These are phyloP conservation scores for Lasioglossum oenotherae DNA, from an alignment of 2,888 invertebrate genomes.

Conservation along the genomic window DNA sequence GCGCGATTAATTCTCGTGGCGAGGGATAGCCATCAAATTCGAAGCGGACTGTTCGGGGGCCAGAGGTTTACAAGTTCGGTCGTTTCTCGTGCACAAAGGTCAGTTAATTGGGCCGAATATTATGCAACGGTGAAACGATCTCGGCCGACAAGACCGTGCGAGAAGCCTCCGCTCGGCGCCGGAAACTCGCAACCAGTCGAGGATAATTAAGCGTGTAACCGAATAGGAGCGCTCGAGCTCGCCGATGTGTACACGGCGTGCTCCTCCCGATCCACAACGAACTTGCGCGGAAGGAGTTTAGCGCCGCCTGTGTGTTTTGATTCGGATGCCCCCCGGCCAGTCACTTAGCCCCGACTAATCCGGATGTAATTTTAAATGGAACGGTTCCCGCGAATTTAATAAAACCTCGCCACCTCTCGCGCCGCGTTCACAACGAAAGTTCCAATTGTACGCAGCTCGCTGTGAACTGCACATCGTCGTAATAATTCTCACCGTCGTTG, in stretches of 20 bases:
- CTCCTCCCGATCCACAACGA: slow-evolving; percentile 23
- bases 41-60: neutral
- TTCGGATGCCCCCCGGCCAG: slow-evolving; percentile 39
- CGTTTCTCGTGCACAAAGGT: neutral
- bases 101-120: neutral
- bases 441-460: slow-evolving; percentile 63
- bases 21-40: too few relatives aligned
- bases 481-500: slow-evolving; percentile 54
- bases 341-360: slow-evolving; percentile 56
- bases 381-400: slow-evolving; percentile 70
- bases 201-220: slow-evolving; percentile 51
- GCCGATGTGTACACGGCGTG: slow-evolving; percentile 20
- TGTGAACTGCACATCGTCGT: slow-evolving; percentile 18
- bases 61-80: neutral
- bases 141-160: neutral
- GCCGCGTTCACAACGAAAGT: slow-evolving; percentile 66
- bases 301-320: slow-evolving; percentile 23
- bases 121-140: neutral
- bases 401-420: slow-evolving; percentile 67
- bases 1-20: neutral
- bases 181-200: slow-evolving; percentile 16
- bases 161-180: neutral
- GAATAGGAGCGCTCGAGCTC: slow-evolving; percentile 22
- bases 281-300: slow-evolving; percentile 11
- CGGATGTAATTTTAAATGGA: slow-evolving; percentile 68